Evolutionary conservation across 1,140 invertebrate genomes (phyloP), one percentile per base, ranked within the genome.

Genomic region (Pseudomyrmex concolor): DNA sequence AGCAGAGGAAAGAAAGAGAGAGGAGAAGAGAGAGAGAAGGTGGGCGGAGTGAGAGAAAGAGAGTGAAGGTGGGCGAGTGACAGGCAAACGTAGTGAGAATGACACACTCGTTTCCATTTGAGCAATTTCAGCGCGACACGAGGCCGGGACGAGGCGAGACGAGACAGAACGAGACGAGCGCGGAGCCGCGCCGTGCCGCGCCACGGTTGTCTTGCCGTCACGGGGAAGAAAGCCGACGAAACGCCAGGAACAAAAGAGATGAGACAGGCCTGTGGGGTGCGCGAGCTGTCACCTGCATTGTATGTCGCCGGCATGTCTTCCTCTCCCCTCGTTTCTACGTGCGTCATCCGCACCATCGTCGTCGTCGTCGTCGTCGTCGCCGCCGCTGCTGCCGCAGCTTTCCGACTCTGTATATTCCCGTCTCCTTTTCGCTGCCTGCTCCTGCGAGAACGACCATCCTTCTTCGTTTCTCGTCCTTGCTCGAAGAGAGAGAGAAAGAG

Each of bases 271-370:
- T 86, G 86, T 86, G 87, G 89, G 88, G 81, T 89, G 84, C 80
- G 84, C 87, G 68, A 89, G 89, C 92, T 92, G 91, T 93, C 91
- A 92, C 90, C 90, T 92, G 89, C 90, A 93, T 93, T 92, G 91
- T 92, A 87, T 87, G 78, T 86, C 74, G 81, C 82, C 84, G 77
- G 72, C 74, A 63, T 85, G 82, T 45, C 81, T 83, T 48, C 71
- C 57, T 17, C 81, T 51, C 63, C 25, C 45, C 64, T 12, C 48
- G 17, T 25, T 22, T 17, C 66, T 54, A 25, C 54, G 43, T 62
- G 54, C 54, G 43, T 62, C 19, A 25, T 25, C 25, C 13, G 17
- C 25, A n/a, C 48, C 62, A 55, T 57, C 67, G 15, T 51, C 73
- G n/a, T 34, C 77, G 48, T 50, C 59, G 1, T 19, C 60, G 8